These are phyloP conservation scores for Echeneis naucrates DNA, from an alignment of 2,797 vertebrate species.

Conservation along the genomic window DNA sequence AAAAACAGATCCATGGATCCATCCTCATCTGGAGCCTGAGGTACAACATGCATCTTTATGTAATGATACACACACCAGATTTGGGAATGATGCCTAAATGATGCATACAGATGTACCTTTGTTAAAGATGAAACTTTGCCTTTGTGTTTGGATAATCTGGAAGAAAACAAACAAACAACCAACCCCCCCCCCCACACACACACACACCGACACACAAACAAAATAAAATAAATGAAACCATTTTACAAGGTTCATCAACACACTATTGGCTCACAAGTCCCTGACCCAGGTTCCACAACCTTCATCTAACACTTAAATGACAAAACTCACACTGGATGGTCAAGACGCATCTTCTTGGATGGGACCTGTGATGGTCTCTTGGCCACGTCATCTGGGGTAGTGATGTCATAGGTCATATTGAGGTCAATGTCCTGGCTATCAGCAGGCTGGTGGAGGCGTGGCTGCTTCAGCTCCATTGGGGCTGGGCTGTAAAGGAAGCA, in stretches of 20 bases:
- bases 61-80: not conserved
- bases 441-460: constrained; percentile 82
- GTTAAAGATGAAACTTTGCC: constrained; percentile 57
- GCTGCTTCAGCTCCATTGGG: constrained; percentile 87
- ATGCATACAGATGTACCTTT: constrained; percentile 62
- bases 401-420: constrained; percentile 88
- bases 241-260: no score
- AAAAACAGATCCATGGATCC: constrained; percentile 86
- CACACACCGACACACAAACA: no score
- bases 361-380: constrained; percentile 66
- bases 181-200: no score
- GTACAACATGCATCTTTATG: not conserved
- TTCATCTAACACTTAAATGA: not conserved
- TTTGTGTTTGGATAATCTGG: constrained; percentile 59
- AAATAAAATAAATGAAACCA: no score
- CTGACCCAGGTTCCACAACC: not conserved
- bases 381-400: constrained; percentile 85
- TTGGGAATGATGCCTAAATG: not conserved
- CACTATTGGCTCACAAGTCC: not conserved
- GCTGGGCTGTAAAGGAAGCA: constrained; percentile 82
- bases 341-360: constrained; percentile 89
- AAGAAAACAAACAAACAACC: no score
- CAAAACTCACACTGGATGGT: constrained; percentile 84
- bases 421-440: constrained; percentile 88
- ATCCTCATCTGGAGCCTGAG: constrained; percentile 64